A percentile compares a stretch with the other conserved stretches of the same genome.
phyloP scores from a whole-genome alignment of 2,888 invertebrate species.

The Caradrina clavipalpis region DNA sequence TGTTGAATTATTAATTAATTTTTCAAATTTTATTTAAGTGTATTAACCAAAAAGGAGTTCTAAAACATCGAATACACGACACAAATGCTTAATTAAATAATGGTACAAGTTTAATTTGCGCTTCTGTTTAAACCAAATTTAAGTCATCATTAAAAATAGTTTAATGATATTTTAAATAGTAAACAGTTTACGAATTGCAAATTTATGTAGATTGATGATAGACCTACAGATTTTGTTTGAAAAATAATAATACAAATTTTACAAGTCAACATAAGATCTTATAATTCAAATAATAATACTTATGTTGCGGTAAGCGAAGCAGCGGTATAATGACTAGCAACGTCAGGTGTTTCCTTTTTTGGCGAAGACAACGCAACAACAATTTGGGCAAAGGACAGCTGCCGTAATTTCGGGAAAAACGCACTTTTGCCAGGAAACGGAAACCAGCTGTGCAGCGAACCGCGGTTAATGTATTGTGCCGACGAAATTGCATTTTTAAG shows the following conservation, averaged over 20 bases:
- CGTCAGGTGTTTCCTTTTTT: conserved; percentile 52
- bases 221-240: no score
- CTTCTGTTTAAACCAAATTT: not conserved
- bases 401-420: conserved; percentile 85
- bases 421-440: conserved; percentile 87
- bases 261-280: no score
- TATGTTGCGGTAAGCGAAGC: conserved; percentile 13
- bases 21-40: no score
- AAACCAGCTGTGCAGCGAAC: conserved; percentile 87
- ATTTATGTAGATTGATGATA: not conserved
- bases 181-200: not conserved
- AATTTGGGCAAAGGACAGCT: conserved; percentile 77
- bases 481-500: conserved; percentile 89
- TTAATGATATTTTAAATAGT: not conserved
- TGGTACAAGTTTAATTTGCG: no score
- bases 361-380: conserved; percentile 36
- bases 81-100: no score
- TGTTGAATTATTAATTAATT: not conserved
- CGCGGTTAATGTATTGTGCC: conserved; percentile 84
- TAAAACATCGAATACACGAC: no score
- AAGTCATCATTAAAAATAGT: not conserved
- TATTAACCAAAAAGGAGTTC: no score
- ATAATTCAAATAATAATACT: not conserved
- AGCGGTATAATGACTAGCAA: conserved; percentile 29
- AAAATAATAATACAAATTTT: no score